Conservation (phyloP, 1,140 invertebrate genomes). For the Philotrypesis tridentata region DNA sequence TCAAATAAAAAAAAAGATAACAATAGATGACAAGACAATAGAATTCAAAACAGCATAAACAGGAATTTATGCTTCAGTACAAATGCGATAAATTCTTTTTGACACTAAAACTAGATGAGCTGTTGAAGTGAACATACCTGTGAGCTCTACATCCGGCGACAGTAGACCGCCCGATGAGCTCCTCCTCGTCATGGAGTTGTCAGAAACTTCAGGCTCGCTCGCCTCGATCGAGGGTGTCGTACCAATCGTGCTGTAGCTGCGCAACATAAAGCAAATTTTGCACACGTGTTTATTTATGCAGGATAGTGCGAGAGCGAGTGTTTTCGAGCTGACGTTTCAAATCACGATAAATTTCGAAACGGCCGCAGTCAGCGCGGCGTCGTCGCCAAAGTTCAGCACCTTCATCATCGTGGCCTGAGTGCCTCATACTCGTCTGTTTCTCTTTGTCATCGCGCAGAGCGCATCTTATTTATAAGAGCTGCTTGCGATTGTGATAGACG, state of each 20-base stretch:
- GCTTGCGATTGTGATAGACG: background rate
- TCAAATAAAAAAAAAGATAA: no score
- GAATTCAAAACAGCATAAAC: no score
- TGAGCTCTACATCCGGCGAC: slow-evolving; percentile 83
- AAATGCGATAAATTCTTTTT: background rate
- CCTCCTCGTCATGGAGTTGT: slow-evolving; percentile 78
- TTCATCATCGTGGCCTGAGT: background rate
- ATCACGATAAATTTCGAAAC: background rate
- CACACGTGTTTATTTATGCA: slow-evolving; percentile 24
- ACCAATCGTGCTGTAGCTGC: slow-evolving; percentile 73
- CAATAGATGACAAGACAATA: no score
- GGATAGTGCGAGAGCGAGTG: background rate
- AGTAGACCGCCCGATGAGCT: slow-evolving; percentile 86
- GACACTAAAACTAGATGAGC: background rate
- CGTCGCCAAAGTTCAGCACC: background rate
- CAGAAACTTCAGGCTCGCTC: slow-evolving; percentile 75
- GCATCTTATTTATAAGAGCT: background rate
- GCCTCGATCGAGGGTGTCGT: slow-evolving; percentile 83
- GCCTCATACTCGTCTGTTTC: background rate
- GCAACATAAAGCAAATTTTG: slow-evolving; percentile 19
- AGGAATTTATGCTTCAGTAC: no score
- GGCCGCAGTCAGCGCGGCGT: background rate
- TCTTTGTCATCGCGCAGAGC: background rate
- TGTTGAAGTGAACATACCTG: slow-evolving; percentile 55
- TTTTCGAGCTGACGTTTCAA: slow-evolving; percentile 6